Percentiles rank a stretch among this genome's conserved stretches.
phyloP scores from a whole-genome alignment of 2,888 invertebrate species.

The Athetis lepigone region DNA sequence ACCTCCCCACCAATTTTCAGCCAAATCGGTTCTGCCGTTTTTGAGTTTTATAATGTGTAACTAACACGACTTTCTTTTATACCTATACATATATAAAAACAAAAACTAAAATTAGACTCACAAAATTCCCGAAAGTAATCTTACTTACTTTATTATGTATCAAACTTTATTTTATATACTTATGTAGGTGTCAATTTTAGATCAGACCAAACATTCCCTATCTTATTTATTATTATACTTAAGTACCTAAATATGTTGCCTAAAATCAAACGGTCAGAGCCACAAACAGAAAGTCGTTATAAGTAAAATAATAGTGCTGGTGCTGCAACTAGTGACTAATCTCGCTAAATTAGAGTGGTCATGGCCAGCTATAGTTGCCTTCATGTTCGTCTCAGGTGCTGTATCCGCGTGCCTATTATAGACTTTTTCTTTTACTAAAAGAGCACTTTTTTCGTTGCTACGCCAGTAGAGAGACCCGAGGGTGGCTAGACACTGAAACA shows the following conservation, averaged over 20 bases:
- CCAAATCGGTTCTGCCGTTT: no score
- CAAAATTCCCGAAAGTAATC: no score
- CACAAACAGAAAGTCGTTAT: slow-evolving; percentile 18
- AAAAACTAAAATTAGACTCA: no score
- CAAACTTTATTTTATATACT: no score
- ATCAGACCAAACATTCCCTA: slow-evolving; percentile 3
- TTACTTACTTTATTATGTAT: no score
- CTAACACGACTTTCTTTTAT: no score
- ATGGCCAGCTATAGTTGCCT: slow-evolving; percentile 3
- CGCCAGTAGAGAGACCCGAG: slow-evolving; percentile 73
- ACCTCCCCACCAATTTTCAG: no score
- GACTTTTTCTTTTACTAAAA: slow-evolving; percentile 51
- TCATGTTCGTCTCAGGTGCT: slow-evolving; percentile 21
- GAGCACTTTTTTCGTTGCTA: slow-evolving; percentile 71
- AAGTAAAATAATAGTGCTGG: slow-evolving; percentile 24
- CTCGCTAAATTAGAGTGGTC: slow-evolving; percentile 34
- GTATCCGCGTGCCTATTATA: neutral
- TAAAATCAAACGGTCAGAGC: slow-evolving; percentile 19
- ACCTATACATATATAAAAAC: no score
- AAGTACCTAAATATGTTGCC: neutral
- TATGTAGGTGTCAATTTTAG: neutral
- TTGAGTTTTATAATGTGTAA: no score
- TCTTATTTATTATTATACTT: slow-evolving; percentile 1
- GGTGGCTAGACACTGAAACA: slow-evolving; percentile 77
- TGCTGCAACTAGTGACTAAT: slow-evolving; percentile 26